Evolutionary conservation across 2,113 vertebrate genomes (phyloP).

Genomic region (Upupa epops): DNA sequence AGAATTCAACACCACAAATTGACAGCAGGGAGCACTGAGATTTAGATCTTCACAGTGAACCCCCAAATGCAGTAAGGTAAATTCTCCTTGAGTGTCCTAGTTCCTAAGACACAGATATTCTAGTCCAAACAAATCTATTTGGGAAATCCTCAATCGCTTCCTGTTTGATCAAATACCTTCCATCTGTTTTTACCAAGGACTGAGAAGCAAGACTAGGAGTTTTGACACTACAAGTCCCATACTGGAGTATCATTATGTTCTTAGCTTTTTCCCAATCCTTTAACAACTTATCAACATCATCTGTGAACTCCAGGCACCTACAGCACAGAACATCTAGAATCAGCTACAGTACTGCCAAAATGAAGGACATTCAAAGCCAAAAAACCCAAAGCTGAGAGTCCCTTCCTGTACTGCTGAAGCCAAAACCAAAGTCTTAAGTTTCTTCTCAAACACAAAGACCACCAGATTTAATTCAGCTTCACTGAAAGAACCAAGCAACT

Average conservation of each 20-base stretch:
- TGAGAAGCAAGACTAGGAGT: background rate
- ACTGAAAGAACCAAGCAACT: background rate
- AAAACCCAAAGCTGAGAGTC: background rate
- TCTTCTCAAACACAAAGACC: background rate
- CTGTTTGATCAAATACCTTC: background rate
- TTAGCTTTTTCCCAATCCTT: background rate
- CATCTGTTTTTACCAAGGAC: background rate
- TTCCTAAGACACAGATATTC: background rate
- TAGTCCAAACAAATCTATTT: background rate
- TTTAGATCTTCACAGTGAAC: background rate
- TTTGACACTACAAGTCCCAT: background rate
- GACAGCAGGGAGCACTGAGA: background rate
- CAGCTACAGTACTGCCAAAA: background rate
- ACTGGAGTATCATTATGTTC: background rate
- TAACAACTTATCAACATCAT: background rate
- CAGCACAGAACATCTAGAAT: background rate
- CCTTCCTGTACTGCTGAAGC: background rate
- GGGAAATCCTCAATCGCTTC: background rate
- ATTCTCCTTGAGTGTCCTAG: background rate
- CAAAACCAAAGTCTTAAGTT: background rate
- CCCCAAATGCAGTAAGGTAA: background rate
- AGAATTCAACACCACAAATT: background rate
- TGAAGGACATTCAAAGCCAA: background rate
- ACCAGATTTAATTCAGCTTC: fast-evolving
- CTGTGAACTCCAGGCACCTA: background rate